Evolutionary conservation across 2,888 invertebrate species (phyloP).

Genomic region (Tribolium freemani): DNA sequence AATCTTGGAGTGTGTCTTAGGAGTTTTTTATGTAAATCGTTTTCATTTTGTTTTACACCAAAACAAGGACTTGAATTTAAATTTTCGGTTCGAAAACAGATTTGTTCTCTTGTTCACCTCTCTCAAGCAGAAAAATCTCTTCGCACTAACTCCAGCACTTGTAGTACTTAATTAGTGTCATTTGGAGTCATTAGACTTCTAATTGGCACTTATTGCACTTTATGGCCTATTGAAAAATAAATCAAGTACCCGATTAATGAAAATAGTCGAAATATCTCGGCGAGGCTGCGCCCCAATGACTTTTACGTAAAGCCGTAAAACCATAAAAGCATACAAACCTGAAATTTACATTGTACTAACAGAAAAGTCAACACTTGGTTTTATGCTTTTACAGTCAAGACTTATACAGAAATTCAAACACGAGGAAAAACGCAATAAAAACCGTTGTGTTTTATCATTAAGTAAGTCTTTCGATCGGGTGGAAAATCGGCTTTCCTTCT

Average conservation of each 20-base stretch:
- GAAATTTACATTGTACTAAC: constrained; percentile 31
- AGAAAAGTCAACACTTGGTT: constrained; percentile 14
- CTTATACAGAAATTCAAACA: neutral
- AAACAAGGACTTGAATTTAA: neutral
- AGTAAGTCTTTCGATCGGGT: constrained; percentile 8
- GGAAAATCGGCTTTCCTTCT: constrained; percentile 12
- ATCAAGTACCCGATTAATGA: neutral
- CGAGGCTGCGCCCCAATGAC: constrained; percentile 17
- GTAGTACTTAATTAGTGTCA: neutral
- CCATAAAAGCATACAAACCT: constrained; percentile 28
- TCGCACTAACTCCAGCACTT: neutral
- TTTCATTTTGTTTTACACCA: neutral
- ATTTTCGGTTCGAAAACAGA: too few relatives aligned
- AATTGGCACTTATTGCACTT: neutral
- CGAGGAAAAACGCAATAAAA: constrained; percentile 3
- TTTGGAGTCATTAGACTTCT: neutral
- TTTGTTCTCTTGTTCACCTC: too few relatives aligned
- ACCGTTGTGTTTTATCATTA: constrained; percentile 12
- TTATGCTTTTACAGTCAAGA: constrained; percentile 10
- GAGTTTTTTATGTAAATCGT: neutral
- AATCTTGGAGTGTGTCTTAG: neutral
- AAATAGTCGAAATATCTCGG: constrained; percentile 6
- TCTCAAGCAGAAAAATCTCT: neutral
- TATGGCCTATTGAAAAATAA: neutral
- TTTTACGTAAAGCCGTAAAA: constrained; percentile 29